Conservation (phyloP, 1,140 invertebrate genomes). For the Diachasmimorpha longicaudata region DNA sequence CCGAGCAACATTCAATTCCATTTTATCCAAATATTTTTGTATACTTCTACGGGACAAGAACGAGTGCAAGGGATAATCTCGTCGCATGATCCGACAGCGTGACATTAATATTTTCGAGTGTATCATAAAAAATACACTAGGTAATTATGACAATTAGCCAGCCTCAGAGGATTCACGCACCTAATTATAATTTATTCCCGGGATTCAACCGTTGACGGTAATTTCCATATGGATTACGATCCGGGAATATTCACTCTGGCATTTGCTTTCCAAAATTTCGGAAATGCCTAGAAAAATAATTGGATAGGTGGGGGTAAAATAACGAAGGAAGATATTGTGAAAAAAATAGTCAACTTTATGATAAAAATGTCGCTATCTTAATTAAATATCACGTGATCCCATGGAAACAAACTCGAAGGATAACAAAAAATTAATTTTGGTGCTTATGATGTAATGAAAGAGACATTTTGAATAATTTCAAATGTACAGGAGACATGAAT, state of each 20-base stretch:
- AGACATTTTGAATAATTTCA: no score
- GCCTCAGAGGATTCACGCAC: constrained; percentile 17
- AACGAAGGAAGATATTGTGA: neutral
- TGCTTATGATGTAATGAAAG: no score
- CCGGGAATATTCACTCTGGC: neutral
- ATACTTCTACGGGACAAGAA: neutral
- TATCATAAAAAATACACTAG: constrained; percentile 5
- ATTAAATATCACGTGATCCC: no score
- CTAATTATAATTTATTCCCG: constrained; percentile 29
- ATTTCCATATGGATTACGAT: neutral
- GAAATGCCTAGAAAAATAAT: neutral
- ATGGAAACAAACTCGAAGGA: no score
- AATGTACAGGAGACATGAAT: neutral
- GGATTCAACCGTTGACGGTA: neutral
- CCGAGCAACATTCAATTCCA: neutral
- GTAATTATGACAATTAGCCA: constrained; percentile 27
- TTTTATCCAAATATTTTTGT: neutral
- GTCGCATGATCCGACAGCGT: neutral
- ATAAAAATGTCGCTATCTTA: no score
- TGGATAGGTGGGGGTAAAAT: neutral
- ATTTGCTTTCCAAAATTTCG: neutral
- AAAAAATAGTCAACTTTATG: no score
- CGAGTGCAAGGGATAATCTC: no score
- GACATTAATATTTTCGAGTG: neutral
- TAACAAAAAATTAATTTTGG: no score